Conservation (phyloP, 2,888 invertebrate genomes). For the Adelognathus sp. region DNA sequence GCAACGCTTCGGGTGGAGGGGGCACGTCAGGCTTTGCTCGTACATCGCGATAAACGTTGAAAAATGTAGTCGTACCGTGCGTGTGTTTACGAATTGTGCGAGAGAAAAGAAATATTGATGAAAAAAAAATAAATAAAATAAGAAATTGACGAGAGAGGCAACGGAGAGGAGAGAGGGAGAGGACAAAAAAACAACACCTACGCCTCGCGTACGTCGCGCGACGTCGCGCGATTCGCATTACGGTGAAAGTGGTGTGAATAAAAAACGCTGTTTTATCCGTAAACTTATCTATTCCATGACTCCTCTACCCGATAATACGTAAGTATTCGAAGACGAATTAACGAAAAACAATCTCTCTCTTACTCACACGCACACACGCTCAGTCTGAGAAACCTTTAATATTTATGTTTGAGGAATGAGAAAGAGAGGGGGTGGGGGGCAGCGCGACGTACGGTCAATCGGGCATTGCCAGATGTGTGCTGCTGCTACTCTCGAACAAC, state of each 20-base stretch:
- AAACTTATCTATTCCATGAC: conserved; percentile 74
- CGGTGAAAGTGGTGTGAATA: conserved; percentile 69
- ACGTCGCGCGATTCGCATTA: conserved; percentile 61
- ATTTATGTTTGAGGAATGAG: conserved; percentile 12
- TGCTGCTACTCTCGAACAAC: neutral
- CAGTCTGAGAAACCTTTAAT: too few relatives aligned
- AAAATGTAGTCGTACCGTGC: conserved; percentile 64
- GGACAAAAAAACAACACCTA: too few relatives aligned
- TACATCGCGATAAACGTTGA: conserved; percentile 48
- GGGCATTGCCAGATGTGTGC: neutral
- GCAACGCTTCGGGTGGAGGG: too few relatives aligned
- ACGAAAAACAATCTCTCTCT: too few relatives aligned
- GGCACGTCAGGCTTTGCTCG: conserved; percentile 54
- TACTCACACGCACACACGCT: conserved; percentile 25
- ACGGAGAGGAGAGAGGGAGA: too few relatives aligned
- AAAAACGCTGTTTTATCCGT: too few relatives aligned
- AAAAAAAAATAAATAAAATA: conserved; percentile 20
- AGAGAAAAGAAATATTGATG: conserved; percentile 8
- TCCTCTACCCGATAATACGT: conserved; percentile 74
- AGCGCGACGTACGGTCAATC: neutral
- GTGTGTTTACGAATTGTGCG: conserved; percentile 36
- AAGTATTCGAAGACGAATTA: conserved; percentile 64
- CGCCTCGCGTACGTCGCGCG: too few relatives aligned
- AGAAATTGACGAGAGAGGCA: conserved; percentile 31
- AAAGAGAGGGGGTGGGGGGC: too few relatives aligned